phyloP scores from a whole-genome alignment of 2,113 vertebrate species.

The Solea solea region DNA sequence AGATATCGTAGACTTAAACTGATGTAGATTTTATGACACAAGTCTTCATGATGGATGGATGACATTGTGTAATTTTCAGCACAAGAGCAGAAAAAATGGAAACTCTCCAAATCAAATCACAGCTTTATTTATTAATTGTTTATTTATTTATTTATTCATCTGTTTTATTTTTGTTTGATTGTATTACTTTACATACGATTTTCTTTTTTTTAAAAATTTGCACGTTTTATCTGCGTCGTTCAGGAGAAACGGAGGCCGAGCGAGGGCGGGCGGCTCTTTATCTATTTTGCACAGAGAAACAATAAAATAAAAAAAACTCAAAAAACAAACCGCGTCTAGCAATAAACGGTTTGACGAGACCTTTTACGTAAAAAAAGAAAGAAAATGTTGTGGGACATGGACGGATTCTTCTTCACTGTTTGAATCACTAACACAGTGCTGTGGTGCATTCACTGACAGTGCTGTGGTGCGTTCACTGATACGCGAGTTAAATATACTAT shows the following conservation, averaged over 20 bases:
- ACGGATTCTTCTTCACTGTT: slow-evolving; percentile 10
- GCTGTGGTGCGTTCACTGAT: neutral
- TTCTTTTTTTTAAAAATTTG: slow-evolving; percentile 36
- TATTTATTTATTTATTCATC: slow-evolving; percentile 49
- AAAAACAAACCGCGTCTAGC: slow-evolving; percentile 67
- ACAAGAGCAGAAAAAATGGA: neutral
- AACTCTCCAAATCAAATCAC: slow-evolving; percentile 24
- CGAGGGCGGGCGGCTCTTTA: slow-evolving; percentile 36
- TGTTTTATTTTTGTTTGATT: slow-evolving; percentile 24
- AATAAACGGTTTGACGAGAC: slow-evolving; percentile 76
- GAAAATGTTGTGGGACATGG: neutral
- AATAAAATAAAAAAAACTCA: slow-evolving; percentile 20
- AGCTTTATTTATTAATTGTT: neutral
- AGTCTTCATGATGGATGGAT: neutral
- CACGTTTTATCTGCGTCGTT: slow-evolving; percentile 48
- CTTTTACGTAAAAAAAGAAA: slow-evolving; percentile 21
- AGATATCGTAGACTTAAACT: no score
- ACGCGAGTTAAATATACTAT: no score
- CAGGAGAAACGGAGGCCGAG: slow-evolving; percentile 31
- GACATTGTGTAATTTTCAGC: neutral
- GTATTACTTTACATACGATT: slow-evolving; percentile 17
- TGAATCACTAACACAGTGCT: neutral
- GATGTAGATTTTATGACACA: no score
- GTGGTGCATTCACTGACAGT: neutral
- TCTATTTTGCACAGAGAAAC: slow-evolving; percentile 80